These are phyloP conservation scores for Drosophila sp. DNA, from an alignment of 1,140 invertebrate species.

Conservation along the genomic window DNA sequence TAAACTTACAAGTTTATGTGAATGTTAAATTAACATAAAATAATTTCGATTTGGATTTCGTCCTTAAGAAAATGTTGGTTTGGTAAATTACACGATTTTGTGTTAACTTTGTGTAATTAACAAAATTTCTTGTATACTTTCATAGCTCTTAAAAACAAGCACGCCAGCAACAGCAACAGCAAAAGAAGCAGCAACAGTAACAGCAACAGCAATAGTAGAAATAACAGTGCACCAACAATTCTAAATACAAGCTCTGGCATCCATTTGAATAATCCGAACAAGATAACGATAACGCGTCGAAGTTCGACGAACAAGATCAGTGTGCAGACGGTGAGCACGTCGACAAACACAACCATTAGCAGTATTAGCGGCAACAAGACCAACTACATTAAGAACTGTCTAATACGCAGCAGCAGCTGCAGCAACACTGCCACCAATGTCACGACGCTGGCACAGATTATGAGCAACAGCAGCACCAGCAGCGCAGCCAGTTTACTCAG, in stretches of 20 bases:
- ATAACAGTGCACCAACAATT: slow-evolving; percentile 20
- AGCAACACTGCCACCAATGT: slow-evolving; percentile 83
- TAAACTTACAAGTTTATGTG: no score
- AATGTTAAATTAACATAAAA: no score
- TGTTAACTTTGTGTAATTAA: not conserved
- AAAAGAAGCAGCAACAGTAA: slow-evolving; percentile 11
- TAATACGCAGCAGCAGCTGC: slow-evolving; percentile 83
- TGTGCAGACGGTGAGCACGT: slow-evolving; percentile 73
- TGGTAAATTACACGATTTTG: no score
- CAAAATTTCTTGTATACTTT: slow-evolving; percentile 1
- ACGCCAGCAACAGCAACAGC: slow-evolving; percentile 39
- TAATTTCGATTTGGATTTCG: no score
- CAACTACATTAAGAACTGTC: slow-evolving; percentile 81
- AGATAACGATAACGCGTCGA: slow-evolving; percentile 73
- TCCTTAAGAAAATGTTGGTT: no score
- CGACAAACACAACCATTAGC: slow-evolving; percentile 66
- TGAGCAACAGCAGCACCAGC: slow-evolving; percentile 82
- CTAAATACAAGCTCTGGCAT: slow-evolving; percentile 41
- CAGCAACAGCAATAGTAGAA: slow-evolving; percentile 3
- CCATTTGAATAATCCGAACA: slow-evolving; percentile 64
- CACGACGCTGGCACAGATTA: slow-evolving; percentile 83
- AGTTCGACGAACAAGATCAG: slow-evolving; percentile 58
- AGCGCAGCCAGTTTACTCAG: slow-evolving; percentile 74
- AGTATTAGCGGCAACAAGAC: slow-evolving; percentile 53
- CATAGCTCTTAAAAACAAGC: slow-evolving; percentile 75